phyloP scores from a whole-genome alignment of 2,888 invertebrate genomes.

The Dryobota labecula region DNA sequence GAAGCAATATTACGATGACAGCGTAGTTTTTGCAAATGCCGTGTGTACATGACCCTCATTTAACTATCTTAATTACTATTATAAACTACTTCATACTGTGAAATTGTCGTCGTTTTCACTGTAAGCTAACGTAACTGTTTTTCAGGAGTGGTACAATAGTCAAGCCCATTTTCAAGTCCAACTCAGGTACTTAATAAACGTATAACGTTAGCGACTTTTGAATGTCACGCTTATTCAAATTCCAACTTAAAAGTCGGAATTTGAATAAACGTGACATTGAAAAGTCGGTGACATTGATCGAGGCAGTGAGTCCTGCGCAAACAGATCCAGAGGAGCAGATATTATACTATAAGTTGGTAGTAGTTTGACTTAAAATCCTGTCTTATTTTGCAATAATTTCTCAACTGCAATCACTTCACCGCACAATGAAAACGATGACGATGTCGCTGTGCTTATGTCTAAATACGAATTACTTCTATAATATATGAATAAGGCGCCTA shows the following conservation, averaged over 20 bases:
- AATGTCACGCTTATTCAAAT: too few species aligned
- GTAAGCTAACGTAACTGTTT: not conserved
- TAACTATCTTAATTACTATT: slow-evolving; percentile 2
- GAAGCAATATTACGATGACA: not conserved
- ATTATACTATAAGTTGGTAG: not conserved
- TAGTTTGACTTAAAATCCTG: not conserved
- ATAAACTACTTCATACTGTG: slow-evolving; percentile 6
- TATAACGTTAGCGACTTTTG: too few species aligned
- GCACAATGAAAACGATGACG: slow-evolving; percentile 13
- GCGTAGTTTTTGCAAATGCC: not conserved
- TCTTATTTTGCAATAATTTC: not conserved
- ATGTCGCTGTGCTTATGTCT: slow-evolving; percentile 11
- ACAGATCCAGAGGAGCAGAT: not conserved
- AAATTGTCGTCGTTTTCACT: slow-evolving; percentile 32
- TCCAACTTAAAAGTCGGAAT: not conserved
- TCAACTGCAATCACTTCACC: not conserved
- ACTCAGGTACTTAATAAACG: not conserved
- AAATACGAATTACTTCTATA: slow-evolving; percentile 18
- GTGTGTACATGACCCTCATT: slow-evolving; percentile 37
- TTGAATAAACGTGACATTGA: not conserved
- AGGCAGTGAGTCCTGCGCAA: not conserved
- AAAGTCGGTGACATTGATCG: not conserved
- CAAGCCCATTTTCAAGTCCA: not conserved
- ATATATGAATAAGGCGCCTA: slow-evolving; percentile 19
- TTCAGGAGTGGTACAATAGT: not conserved